Evolutionary conservation across 2,797 vertebrate species (phyloP), one percentile per base, ranked within the genome.

Genomic region (Rousettus madagascariensis): DNA sequence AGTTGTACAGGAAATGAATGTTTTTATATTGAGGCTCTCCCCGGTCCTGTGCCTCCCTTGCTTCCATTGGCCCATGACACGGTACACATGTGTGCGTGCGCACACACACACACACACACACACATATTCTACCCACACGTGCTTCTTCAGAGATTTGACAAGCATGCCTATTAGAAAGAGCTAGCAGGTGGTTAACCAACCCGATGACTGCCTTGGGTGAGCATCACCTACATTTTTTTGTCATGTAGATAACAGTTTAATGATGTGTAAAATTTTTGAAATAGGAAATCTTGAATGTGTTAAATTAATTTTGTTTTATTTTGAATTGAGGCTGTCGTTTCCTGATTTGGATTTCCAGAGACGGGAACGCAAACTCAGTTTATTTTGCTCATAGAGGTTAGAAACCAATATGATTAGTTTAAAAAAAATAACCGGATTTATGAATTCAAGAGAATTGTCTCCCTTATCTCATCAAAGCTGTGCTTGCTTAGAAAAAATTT

Each of bases 251-350:
- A 46, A 55, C 51, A 61, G 33, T 41, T 85, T 77, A 72, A 51
- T 92, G 17, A 46, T 78, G 38, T 43, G 6, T 46, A 85, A 93
- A 83, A 33, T 51, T 92, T 90, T 74, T 91, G 33, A 93, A 93
- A 30, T 9, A 30, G 19, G 33, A 43, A 59, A 74, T 75, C 94
- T 87, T 46, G 51, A 22, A 41, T 80, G 41, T 79, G 63, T 77
- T 63, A 69, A 96, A 65, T 91, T 94, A 46, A 61, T 89, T 82
- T 78, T 80, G 33, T 82, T 90, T 89, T 55, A 87, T 72, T 90
- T 92, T 92, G 16, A 87, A 55, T 63, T 24, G 28, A 84, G 83
- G 10, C 63, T 80, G 1, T 86, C 80, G 13, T 91, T 57, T 57
- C 57, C 33, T 3, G 69, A 28, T 82, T 85, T 88, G 72, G 65